Evolutionary conservation across 2,797 vertebrate species (phyloP).

Genomic region (Pipistrellus pygmaeus): DNA sequence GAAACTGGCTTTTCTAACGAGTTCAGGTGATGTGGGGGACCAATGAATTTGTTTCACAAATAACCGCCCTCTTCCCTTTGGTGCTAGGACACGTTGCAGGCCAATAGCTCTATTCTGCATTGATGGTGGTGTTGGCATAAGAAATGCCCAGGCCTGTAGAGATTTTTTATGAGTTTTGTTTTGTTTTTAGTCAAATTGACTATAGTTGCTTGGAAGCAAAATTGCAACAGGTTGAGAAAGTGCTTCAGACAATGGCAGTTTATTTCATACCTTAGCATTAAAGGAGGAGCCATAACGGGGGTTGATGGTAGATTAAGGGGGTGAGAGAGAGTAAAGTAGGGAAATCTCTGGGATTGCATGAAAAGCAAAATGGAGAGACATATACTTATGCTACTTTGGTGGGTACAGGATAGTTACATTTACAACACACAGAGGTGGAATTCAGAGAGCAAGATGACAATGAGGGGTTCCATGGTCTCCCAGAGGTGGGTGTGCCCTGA

Average conservation of each 20-base stretch:
- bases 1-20: not conserved
- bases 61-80: fast-evolving
- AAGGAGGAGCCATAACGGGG: not conserved
- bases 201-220: not conserved
- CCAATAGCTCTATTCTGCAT: not conserved
- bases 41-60: not conserved
- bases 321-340: not conserved
- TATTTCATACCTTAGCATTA: not conserved
- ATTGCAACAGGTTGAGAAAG: not conserved
- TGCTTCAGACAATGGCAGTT: not conserved
- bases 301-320: not conserved
- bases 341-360: not conserved
- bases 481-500: not conserved
- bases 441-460: not conserved
- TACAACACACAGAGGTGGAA: not conserved
- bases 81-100: not conserved
- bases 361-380: not conserved
- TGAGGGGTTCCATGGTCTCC: not conserved
- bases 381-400: not conserved
- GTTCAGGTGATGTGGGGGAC: not conserved
- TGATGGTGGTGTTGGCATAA: not conserved
- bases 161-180: not conserved
- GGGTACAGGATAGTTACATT: not conserved
- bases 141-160: not conserved
- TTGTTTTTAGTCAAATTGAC: not conserved